A percentile compares a stretch with the other conserved stretches of the same genome.
Conservation (phyloP, 2,888 invertebrate species). For the Lucinisca nassula region DNA sequence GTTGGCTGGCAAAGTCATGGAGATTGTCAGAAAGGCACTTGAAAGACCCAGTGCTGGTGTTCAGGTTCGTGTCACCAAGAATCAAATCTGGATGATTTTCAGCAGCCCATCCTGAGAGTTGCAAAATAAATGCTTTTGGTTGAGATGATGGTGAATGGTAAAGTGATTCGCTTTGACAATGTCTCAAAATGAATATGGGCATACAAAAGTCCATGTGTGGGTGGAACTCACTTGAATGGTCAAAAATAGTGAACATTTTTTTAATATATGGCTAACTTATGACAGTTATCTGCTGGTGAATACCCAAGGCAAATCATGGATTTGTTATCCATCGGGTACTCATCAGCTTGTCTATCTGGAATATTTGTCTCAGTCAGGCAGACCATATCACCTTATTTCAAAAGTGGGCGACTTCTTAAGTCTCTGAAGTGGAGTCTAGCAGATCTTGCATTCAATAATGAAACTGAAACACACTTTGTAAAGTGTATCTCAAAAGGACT, state of each 20-base stretch:
- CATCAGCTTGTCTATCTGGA: background rate
- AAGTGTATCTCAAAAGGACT: background rate
- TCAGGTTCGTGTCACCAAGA: slow-evolving; percentile 14
- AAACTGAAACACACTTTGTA: background rate
- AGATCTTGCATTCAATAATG: slow-evolving; percentile 30
- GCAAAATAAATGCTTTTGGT: slow-evolving; percentile 6
- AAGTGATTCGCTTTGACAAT: background rate
- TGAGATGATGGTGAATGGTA: slow-evolving; percentile 25
- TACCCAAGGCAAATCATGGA: background rate
- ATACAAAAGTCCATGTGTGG: slow-evolving; percentile 15
- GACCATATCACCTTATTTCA: background rate
- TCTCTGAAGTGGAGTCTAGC: slow-evolving; percentile 24
- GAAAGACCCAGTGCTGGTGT: background rate
- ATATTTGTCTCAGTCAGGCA: slow-evolving; percentile 25
- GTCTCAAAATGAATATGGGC: background rate
- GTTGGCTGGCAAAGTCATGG: background rate
- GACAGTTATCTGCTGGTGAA: slow-evolving; percentile 9
- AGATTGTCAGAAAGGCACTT: background rate
- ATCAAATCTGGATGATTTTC: background rate
- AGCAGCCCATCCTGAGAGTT: background rate
- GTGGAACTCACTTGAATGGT: too few relatives aligned
- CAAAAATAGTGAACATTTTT: too few relatives aligned
- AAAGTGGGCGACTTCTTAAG: background rate
- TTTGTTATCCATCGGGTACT: background rate
- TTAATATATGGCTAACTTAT: slow-evolving; percentile 9